These are phyloP conservation scores for Agrenia bidenticulata DNA, from an alignment of 2,888 invertebrate genomes.

Conservation along the genomic window DNA sequence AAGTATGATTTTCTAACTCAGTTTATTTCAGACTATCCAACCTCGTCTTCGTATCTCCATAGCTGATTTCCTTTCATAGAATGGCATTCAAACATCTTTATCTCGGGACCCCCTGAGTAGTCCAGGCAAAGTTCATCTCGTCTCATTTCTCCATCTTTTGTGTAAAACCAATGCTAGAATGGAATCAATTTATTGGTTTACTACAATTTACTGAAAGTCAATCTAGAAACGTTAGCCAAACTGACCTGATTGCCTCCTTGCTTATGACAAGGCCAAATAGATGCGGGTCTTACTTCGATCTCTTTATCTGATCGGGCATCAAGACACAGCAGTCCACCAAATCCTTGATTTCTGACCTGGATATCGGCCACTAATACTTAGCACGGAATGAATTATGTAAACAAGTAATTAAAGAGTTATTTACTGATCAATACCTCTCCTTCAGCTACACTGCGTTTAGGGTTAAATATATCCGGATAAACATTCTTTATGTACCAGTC, in stretches of 20 bases:
- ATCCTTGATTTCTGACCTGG: conserved; percentile 55
- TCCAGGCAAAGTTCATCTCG: conserved; percentile 93
- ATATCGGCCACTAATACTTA: conserved; percentile 2
- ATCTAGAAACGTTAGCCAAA: not conserved
- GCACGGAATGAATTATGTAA: not conserved
- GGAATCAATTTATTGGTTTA: not conserved
- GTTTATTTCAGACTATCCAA: conserved; percentile 10
- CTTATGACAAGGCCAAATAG: conserved; percentile 63
- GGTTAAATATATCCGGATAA: conserved; percentile 65
- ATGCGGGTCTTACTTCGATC: conserved; percentile 62
- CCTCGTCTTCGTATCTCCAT: conserved; percentile 69
- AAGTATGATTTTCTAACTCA: not conserved
- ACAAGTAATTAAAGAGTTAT: not conserved
- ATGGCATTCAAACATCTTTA: conserved; percentile 87
- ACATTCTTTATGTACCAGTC: conserved; percentile 64
- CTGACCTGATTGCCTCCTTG: conserved; percentile 64
- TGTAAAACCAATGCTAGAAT: conserved; percentile 91
- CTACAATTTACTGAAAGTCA: too few species aligned
- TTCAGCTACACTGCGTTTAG: conserved; percentile 61
- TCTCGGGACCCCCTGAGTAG: conserved; percentile 76
- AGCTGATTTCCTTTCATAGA: conserved; percentile 91
- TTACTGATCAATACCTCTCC: conserved; percentile 63
- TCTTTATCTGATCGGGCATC: conserved; percentile 57
- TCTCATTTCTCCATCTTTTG: conserved; percentile 89
- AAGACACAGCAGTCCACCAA: conserved; percentile 38